A percentile compares a stretch with the other conserved stretches of the same genome.
phyloP scores from a whole-genome alignment of 2,888 invertebrate genomes.

The Diarsia mendica region DNA sequence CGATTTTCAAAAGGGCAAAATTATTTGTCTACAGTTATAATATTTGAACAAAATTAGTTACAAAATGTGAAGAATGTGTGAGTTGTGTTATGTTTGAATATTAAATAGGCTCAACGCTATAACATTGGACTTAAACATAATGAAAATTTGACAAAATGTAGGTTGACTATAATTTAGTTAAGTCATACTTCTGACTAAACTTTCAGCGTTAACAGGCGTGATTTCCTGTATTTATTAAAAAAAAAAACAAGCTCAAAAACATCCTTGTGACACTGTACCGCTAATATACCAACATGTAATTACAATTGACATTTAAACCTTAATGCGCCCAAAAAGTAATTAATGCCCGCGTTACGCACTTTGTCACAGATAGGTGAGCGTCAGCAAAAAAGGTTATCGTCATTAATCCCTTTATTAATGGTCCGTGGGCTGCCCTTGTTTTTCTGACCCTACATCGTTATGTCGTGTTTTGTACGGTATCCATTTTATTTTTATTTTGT shows the following conservation, averaged over 20 bases:
- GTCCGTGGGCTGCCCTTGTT: slow-evolving; percentile 68
- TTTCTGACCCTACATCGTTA: slow-evolving; percentile 69
- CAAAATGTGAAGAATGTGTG: no score
- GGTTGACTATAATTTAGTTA: no score
- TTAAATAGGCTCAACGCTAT: no score
- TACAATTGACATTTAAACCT: slow-evolving; percentile 39
- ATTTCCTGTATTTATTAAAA: background rate
- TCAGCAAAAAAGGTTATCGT: slow-evolving; percentile 75
- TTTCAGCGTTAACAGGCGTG: background rate
- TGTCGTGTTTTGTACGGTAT: slow-evolving; percentile 48
- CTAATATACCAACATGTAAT: slow-evolving; percentile 20
- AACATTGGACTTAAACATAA: no score
- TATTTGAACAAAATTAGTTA: background rate
- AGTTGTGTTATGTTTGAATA: background rate
- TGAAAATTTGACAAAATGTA: no score
- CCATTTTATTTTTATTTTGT: slow-evolving; percentile 41
- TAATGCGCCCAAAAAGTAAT: slow-evolving; percentile 65
- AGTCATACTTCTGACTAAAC: no score
- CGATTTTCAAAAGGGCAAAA: background rate
- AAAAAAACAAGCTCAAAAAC: background rate
- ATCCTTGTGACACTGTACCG: background rate
- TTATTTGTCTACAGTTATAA: background rate
- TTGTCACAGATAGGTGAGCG: slow-evolving; percentile 70
- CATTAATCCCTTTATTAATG: slow-evolving; percentile 78
- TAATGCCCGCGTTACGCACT: slow-evolving; percentile 62